phyloP scores from a whole-genome alignment of 1,140 invertebrate species.

The Fopius arisanus region DNA sequence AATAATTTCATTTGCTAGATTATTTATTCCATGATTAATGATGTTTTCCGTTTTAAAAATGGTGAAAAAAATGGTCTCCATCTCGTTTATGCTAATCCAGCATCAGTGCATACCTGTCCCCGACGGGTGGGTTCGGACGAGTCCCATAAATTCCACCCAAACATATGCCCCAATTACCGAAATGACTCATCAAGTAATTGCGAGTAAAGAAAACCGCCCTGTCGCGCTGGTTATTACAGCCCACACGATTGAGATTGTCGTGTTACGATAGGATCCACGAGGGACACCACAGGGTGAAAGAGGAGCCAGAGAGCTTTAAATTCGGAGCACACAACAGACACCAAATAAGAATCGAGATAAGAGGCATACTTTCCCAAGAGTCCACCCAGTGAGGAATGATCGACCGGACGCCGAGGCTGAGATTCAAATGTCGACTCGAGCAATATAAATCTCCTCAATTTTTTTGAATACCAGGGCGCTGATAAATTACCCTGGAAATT shows the following conservation, averaged over 20 bases:
- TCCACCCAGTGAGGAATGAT: constrained; percentile 33
- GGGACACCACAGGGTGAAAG: constrained; percentile 8
- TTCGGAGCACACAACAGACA: constrained; percentile 46
- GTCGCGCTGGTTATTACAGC: neutral
- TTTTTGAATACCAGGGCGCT: too few species aligned
- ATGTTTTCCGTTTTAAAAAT: too few species aligned
- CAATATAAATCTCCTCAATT: neutral
- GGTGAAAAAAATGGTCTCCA: too few species aligned
- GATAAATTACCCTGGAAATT: too few species aligned
- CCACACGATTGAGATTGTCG: constrained; percentile 39
- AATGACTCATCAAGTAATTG: constrained; percentile 63
- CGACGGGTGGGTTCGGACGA: constrained; percentile 15
- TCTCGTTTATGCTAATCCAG: constrained; percentile 52
- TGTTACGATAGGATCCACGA: constrained; percentile 35
- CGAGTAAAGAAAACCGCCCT: constrained; percentile 45
- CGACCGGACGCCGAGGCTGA: constrained; percentile 35
- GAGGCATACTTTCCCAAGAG: constrained; percentile 49
- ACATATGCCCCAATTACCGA: constrained; percentile 60
- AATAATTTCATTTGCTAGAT: too few species aligned
- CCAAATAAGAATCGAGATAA: constrained; percentile 53
- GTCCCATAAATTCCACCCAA: constrained; percentile 50
- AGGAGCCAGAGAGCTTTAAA: constrained; percentile 38
- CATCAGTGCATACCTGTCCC: constrained; percentile 5
- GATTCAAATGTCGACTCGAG: neutral
- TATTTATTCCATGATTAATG: too few species aligned